Evolutionary conservation across 53 echinoderm and acorn worm species (phyloP).

Genomic region (Patiria pectinifera): DNA sequence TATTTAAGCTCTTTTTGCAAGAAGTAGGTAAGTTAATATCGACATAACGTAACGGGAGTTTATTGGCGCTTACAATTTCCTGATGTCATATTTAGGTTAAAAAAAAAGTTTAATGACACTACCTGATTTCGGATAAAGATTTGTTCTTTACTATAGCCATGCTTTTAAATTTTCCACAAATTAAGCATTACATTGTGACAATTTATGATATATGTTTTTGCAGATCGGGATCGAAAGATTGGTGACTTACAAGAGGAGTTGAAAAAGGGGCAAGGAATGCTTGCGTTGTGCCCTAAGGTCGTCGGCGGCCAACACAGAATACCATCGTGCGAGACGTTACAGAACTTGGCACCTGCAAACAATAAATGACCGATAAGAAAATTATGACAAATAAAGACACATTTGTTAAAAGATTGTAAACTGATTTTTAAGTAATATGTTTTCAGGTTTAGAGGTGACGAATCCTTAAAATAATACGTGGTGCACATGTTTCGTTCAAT

Average conservation of each 20-base stretch:
- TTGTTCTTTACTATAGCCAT: background rate
- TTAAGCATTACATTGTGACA: background rate
- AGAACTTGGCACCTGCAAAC: constrained; percentile 43
- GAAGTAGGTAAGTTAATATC: no score
- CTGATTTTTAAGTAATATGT: no score
- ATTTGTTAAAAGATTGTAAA: background rate
- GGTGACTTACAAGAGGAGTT: constrained; percentile 29
- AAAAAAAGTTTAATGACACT: no score
- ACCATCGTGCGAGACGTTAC: constrained; percentile 72
- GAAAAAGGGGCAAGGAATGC: constrained; percentile 68
- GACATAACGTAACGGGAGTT: no score
- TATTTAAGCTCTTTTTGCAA: background rate
- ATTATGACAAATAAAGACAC: background rate
- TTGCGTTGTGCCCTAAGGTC: constrained; percentile 68
- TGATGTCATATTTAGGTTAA: no score
- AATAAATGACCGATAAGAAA: background rate
- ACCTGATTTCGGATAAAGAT: background rate
- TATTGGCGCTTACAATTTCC: no score
- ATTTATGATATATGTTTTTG: no score
- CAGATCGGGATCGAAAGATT: background rate
- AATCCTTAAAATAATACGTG: no score
- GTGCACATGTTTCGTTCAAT: no score
- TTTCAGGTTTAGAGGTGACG: no score
- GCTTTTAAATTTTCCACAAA: no score
- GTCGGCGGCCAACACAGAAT: constrained; percentile 84